Evolutionary conservation across 1,140 invertebrate genomes (phyloP).

Genomic region (Stegodyphus dumicola): DNA sequence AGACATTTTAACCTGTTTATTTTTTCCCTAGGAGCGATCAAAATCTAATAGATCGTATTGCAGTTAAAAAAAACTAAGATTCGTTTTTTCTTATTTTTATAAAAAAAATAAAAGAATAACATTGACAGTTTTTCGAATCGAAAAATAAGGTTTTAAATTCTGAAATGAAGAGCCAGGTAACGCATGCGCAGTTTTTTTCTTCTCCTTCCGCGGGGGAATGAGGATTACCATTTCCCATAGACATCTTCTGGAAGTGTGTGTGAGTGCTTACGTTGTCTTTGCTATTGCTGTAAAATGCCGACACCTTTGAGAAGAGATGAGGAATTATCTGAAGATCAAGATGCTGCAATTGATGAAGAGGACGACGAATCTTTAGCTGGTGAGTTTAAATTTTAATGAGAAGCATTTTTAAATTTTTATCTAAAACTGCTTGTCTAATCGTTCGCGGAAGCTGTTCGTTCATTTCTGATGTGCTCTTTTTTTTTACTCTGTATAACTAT

Average conservation of each 20-base stretch:
- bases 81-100: no score
- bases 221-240: slow-evolving; percentile 61
- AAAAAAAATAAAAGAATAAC: no score
- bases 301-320: slow-evolving; percentile 62
- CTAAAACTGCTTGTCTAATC: no score
- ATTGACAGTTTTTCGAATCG: slow-evolving; percentile 35
- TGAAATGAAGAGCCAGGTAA: slow-evolving; percentile 58
- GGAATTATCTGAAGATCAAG: slow-evolving; percentile 61
- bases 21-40: no score
- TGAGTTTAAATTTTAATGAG: slow-evolving; percentile 16
- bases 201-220: slow-evolving; percentile 57
- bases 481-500: no score
- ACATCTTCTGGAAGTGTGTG: slow-evolving; percentile 45
- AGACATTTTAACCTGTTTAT: no score
- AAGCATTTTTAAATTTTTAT: no score
- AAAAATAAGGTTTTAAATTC: slow-evolving; percentile 61
- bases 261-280: slow-evolving; percentile 52
- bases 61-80: no score
- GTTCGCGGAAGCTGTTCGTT: no score
- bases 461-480: no score
- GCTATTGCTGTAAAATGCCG: slow-evolving; percentile 64
- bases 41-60: no score
- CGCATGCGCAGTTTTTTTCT: slow-evolving; percentile 61
- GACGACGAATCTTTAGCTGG: slow-evolving; percentile 61
- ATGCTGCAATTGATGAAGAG: slow-evolving; percentile 40